A percentile compares a stretch with the other conserved stretches of the same genome.
phyloP scores from a whole-genome alignment of 2,797 vertebrate genomes.

The Peromyscus melanophrys region DNA sequence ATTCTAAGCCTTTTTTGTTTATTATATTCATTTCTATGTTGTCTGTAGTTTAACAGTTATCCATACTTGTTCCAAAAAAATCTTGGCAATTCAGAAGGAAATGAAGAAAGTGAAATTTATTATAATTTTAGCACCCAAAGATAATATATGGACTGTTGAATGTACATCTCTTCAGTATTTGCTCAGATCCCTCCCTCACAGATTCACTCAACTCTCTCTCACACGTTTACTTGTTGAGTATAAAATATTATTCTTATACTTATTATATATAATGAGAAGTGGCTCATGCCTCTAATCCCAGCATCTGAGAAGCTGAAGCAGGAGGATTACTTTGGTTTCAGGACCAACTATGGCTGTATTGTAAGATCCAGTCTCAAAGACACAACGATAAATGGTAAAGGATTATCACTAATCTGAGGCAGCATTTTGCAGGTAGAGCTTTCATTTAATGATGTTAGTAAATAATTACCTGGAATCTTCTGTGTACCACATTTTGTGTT shows the following conservation, averaged over 20 bases:
- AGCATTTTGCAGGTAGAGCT: neutral
- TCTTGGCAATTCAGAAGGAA: neutral
- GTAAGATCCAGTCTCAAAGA: neutral
- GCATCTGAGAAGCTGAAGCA: neutral
- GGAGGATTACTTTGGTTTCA: neutral
- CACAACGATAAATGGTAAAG: neutral
- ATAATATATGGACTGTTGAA: neutral
- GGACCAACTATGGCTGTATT: neutral
- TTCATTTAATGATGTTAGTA: neutral
- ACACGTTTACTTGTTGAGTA: neutral
- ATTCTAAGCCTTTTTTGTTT: neutral
- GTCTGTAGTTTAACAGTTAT: neutral
- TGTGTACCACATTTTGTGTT: neutral
- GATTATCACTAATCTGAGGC: neutral
- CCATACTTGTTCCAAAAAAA: neutral
- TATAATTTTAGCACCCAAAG: neutral
- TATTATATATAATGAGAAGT: neutral
- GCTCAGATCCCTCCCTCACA: neutral
- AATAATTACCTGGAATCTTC: neutral
- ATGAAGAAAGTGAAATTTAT: slow-evolving; percentile 10
- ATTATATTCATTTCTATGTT: neutral
- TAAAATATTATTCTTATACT: neutral
- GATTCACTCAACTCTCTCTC: neutral
- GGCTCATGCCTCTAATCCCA: neutral
- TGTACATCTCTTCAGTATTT: neutral